A percentile compares a stretch with the other conserved stretches of the same genome.
Evolutionary conservation across 2,888 invertebrate species (phyloP).

Genomic region (Pardosa pseudoannulata): DNA sequence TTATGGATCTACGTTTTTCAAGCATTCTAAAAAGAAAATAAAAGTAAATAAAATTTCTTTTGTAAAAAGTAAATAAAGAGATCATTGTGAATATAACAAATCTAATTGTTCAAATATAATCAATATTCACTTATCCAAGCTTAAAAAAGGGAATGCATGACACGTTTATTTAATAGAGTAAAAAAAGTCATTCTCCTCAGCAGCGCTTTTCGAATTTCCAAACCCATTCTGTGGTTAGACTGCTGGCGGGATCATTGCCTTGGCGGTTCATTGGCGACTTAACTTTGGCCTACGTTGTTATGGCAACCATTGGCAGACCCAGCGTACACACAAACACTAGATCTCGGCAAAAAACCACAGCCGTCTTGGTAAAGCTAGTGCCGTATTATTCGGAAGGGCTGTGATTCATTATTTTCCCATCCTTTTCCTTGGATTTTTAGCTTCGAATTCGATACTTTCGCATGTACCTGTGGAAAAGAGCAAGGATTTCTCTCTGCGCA

Average conservation of each 20-base stretch:
- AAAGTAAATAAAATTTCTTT: too few species aligned
- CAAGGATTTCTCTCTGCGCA: background rate
- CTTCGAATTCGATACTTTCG: background rate
- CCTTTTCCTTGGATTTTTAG: slow-evolving; percentile 32
- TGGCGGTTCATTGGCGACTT: slow-evolving; percentile 28
- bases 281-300: slow-evolving; percentile 59
- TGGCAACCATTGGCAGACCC: slow-evolving; percentile 48
- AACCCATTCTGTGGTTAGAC: too few species aligned
- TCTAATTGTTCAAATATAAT: too few species aligned
- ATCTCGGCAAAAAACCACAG: slow-evolving; percentile 49
- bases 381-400: background rate
- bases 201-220: too few species aligned
- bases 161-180: too few species aligned
- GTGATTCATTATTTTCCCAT: background rate
- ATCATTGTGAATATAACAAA: too few species aligned
- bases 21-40: too few species aligned
- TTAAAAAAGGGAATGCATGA: too few species aligned
- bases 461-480: slow-evolving; percentile 9
- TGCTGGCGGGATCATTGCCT: background rate
- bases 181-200: too few species aligned
- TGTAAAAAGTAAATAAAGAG: too few species aligned
- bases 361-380: background rate
- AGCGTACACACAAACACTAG: slow-evolving; percentile 62
- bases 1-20: too few species aligned
- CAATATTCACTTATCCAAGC: too few species aligned